These are phyloP conservation scores for Beris chalybata DNA, from an alignment of 2,888 invertebrate species.

Conservation along the genomic window DNA sequence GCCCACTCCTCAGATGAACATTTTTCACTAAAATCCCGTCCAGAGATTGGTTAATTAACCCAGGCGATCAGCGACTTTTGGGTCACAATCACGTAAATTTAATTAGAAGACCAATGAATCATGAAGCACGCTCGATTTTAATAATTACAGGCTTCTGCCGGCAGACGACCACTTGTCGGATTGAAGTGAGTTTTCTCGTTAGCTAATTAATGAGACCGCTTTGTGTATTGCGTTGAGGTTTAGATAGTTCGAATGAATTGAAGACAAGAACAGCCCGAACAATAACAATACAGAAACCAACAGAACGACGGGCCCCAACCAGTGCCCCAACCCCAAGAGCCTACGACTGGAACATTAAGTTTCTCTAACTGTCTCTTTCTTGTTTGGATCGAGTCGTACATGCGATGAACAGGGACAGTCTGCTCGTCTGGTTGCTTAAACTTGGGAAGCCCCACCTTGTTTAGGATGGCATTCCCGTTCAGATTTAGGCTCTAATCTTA, in stretches of 20 bases:
- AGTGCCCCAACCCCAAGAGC: neutral
- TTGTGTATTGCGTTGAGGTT: too few species aligned
- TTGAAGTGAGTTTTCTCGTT: too few species aligned
- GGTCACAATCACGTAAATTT: slow-evolving; percentile 19
- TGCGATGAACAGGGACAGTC: neutral
- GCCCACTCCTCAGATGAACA: too few species aligned
- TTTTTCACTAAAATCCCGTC: too few species aligned
- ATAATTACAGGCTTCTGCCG: too few species aligned
- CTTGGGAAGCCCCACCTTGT: slow-evolving; percentile 24
- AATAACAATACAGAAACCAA: neutral
- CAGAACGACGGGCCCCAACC: neutral
- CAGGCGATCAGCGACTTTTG: too few species aligned
- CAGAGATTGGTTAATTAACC: too few species aligned
- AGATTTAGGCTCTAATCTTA: slow-evolving; percentile 22
- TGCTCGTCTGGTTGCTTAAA: slow-evolving; percentile 2
- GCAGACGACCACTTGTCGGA: too few species aligned
- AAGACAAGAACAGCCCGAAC: too few species aligned
- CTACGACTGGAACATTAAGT: neutral
- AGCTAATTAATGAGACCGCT: too few species aligned
- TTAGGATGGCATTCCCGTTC: neutral
- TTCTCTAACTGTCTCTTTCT: slow-evolving; percentile 1
- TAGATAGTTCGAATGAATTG: too few species aligned
- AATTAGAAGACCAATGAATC: slow-evolving; percentile 16
- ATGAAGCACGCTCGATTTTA: too few species aligned
- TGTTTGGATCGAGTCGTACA: neutral